Evolutionary conservation across 2,113 vertebrate species (phyloP).

Genomic region (Okapia johnstoni): DNA sequence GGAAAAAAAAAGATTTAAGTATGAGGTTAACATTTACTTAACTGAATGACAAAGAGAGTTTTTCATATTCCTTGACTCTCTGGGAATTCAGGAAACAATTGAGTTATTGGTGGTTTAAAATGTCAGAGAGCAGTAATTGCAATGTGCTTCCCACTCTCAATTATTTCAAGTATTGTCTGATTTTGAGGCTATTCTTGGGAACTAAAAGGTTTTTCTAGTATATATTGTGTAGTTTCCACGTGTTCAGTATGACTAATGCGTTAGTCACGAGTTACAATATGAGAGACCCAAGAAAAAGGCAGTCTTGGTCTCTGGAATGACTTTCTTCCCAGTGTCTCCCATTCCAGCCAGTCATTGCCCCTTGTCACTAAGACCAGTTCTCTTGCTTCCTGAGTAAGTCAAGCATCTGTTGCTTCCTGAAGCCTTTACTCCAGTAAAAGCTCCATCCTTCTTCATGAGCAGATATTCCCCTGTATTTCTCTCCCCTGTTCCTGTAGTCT

Average conservation of each 20-base stretch:
- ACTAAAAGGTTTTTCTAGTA: constrained; percentile 42
- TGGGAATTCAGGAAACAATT: constrained; percentile 62
- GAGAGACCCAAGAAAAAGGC: background rate
- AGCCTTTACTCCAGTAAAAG: background rate
- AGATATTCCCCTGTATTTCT: background rate
- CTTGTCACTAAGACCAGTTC: background rate
- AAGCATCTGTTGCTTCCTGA: background rate
- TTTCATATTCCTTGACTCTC: background rate
- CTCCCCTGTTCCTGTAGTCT: background rate
- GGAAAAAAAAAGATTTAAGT: background rate
- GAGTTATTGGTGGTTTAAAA: constrained; percentile 51
- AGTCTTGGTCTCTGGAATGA: background rate
- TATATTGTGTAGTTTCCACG: constrained; percentile 41
- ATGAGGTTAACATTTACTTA: constrained; percentile 26
- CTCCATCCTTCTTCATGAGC: background rate
- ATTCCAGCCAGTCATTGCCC: background rate
- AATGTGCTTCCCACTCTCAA: constrained; percentile 38
- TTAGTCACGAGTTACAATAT: constrained; percentile 48
- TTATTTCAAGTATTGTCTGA: constrained; percentile 44
- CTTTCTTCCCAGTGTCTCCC: background rate
- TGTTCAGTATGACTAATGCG: constrained; percentile 46
- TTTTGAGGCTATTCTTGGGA: constrained; percentile 44
- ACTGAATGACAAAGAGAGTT: constrained; percentile 26
- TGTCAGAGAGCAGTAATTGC: constrained; percentile 38
- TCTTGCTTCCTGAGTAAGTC: background rate